Conservation (phyloP, 1,140 invertebrate genomes). For the Carposina sasakii region DNA sequence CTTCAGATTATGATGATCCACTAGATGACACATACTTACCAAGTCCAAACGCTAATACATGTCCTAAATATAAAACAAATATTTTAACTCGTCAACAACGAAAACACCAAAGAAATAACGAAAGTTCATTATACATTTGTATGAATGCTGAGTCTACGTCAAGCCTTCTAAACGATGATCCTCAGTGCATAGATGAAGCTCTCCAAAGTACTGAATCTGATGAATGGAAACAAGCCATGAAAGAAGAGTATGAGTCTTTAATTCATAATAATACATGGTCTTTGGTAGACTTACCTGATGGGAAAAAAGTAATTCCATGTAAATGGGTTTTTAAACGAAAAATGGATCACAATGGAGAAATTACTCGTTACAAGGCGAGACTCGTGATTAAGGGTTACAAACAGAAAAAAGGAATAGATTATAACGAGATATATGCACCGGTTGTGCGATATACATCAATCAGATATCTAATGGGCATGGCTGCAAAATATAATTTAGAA, state of each 20-base stretch:
- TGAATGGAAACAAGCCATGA: conserved; percentile 33
- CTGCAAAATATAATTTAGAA: conserved; percentile 28
- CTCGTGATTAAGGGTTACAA: no score
- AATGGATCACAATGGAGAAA: conserved; percentile 33
- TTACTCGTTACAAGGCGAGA: neutral
- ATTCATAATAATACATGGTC: conserved; percentile 43
- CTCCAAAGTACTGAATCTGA: conserved; percentile 3
- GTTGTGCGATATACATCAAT: no score
- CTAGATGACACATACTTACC: neutral
- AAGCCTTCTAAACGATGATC: neutral
- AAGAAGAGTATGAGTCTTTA: conserved; percentile 34
- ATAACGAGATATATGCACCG: no score
- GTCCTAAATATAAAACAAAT: neutral
- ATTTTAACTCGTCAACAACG: neutral
- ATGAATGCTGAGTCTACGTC: neutral
- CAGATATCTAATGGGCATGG: conserved; percentile 34
- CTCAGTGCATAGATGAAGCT: conserved; percentile 17
- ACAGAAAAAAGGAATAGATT: no score
- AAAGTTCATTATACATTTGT: neutral
- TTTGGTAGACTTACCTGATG: conserved; percentile 21
- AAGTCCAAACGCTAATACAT: neutral
- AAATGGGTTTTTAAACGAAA: conserved; percentile 62
- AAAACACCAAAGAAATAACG: neutral
- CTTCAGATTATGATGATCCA: neutral
- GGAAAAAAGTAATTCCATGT: conserved; percentile 27